These are phyloP conservation scores for Pseudoatta argentina DNA, from an alignment of 1,140 invertebrate species.

Conservation along the genomic window DNA sequence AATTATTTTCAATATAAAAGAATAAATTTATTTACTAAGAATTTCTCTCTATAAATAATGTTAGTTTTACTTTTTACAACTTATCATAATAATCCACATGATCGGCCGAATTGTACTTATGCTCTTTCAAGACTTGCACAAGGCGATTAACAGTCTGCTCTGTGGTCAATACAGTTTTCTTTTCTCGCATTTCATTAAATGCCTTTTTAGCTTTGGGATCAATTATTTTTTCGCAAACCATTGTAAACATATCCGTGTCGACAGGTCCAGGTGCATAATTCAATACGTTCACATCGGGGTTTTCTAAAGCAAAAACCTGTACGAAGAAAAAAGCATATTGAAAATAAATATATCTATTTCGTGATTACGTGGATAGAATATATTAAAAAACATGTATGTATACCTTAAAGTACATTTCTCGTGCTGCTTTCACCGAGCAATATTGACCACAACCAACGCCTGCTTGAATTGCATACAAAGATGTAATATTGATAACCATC, in stretches of 20 bases:
- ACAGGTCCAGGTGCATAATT: constrained; percentile 98
- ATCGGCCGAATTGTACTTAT: constrained; percentile 92
- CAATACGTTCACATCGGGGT: constrained; percentile 91
- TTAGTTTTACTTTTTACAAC: constrained; percentile 69
- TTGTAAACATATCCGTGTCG: constrained; percentile 95
- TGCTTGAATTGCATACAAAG: constrained; percentile 92
- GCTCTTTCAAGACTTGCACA: constrained; percentile 90
- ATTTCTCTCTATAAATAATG: background rate
- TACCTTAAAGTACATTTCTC: constrained; percentile 96
- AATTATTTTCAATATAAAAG: background rate
- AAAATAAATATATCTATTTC: background rate
- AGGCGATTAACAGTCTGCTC: constrained; percentile 92
- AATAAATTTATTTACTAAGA: background rate
- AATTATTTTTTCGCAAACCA: constrained; percentile 88
- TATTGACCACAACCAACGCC: constrained; percentile 93
- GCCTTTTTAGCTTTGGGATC: constrained; percentile 88
- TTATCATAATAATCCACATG: constrained; percentile 95
- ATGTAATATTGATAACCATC: constrained; percentile 95
- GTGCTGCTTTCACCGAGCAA: constrained; percentile 94
- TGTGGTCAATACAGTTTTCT: constrained; percentile 90
- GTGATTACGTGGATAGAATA: background rate
- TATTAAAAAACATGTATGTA: background rate
- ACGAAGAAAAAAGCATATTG: constrained; percentile 12
- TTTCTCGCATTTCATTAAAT: constrained; percentile 88
- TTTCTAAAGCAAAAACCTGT: constrained; percentile 92